Evolutionary conservation across 1,140 invertebrate genomes (phyloP).

Genomic region (Rhizoglyphus robini): DNA sequence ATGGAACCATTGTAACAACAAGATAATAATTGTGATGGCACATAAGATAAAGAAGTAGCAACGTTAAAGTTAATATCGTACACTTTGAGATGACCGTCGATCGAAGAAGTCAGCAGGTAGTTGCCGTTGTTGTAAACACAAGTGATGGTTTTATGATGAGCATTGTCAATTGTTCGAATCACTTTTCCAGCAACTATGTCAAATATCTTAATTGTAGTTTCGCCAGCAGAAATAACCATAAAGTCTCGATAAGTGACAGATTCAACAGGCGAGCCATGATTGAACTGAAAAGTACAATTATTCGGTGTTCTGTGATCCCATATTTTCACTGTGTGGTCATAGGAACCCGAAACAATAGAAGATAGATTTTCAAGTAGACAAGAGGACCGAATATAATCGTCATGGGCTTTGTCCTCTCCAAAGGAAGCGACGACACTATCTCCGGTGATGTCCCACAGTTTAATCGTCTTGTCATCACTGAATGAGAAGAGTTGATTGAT

Average conservation of each 20-base stretch:
- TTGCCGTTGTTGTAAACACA: slow-evolving; percentile 62
- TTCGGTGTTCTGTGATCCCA: slow-evolving; percentile 56
- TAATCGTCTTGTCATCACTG: slow-evolving; percentile 80
- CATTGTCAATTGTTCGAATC: slow-evolving; percentile 58
- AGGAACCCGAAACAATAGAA: slow-evolving; percentile 50
- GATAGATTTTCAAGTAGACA: slow-evolving; percentile 16
- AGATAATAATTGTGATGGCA: slow-evolving; percentile 19
- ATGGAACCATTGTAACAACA: slow-evolving; percentile 14
- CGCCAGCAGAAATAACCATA: slow-evolving; percentile 42
- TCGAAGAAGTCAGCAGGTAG: slow-evolving; percentile 68
- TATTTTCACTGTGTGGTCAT: slow-evolving; percentile 77
- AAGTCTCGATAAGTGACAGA: slow-evolving; percentile 39
- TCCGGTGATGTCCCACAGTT: slow-evolving; percentile 74
- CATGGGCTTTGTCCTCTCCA: slow-evolving; percentile 1
- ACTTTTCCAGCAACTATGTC: slow-evolving; percentile 72
- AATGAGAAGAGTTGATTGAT: slow-evolving; percentile 59
- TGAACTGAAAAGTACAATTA: slow-evolving; percentile 53
- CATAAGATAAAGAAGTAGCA: slow-evolving; percentile 16
- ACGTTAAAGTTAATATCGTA: slow-evolving; percentile 20
- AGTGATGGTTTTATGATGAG: slow-evolving; percentile 81
- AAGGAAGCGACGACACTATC: background rate
- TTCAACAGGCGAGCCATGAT: slow-evolving; percentile 83
- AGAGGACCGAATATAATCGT: slow-evolving; percentile 21
- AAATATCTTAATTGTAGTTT: slow-evolving; percentile 83
- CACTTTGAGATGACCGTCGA: slow-evolving; percentile 49